Evolutionary conservation across 2,888 invertebrate genomes (phyloP), one percentile per base, ranked within the genome.

Genomic region (Tetragonisca angustula): DNA sequence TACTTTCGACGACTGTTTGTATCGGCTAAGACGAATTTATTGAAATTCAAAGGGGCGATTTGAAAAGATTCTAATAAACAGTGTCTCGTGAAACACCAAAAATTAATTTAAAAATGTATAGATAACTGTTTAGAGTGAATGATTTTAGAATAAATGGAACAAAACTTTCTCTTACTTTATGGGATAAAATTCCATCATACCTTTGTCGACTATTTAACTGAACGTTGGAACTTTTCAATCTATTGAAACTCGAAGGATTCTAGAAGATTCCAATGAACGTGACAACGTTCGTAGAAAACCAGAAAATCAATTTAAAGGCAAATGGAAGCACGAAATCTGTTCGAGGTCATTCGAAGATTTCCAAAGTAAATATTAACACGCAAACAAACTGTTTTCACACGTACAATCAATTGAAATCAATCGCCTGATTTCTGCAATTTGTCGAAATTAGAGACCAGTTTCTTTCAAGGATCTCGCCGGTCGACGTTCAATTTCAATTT

Each of bases 271-370:
- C 5, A n/a, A n/a, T n/a, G 13, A 56, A 56, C 15, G n/a, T 56
- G n/a, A 56, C 15, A 56, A 56, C 13, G 1, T n/a, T n/a, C 11
- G n/a, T n/a, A n/a, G 13, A 56, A 13, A n/a, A 56, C n/a, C 5
- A n/a, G 5, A n/a, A 56, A n/a, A 9, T 36, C 36, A 36, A 36
- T 36, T 56, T n/a, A 56, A 15, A n/a, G n/a, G n/a, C 21, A 15
- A 5, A n/a, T 3, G 56, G 15, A 4, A 1, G n/a, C 5, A 2
- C 2, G 4, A 5, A 15, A 59, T 9, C 9, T 43, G 9, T 9
- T 9, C 2, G 0, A 15, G 4, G 5, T n/a, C n/a, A 5, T 59
- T n/a, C n/a, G 2, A 5, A n/a, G 5, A 15, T n/a, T n/a, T n/a
- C 4, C 24, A 15, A 11, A n/a, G 5, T 59, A 59, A 2, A 15